Base-by-base conservation (phyloP, 2,888 invertebrate species). In the Drosophila colorata region DNA sequence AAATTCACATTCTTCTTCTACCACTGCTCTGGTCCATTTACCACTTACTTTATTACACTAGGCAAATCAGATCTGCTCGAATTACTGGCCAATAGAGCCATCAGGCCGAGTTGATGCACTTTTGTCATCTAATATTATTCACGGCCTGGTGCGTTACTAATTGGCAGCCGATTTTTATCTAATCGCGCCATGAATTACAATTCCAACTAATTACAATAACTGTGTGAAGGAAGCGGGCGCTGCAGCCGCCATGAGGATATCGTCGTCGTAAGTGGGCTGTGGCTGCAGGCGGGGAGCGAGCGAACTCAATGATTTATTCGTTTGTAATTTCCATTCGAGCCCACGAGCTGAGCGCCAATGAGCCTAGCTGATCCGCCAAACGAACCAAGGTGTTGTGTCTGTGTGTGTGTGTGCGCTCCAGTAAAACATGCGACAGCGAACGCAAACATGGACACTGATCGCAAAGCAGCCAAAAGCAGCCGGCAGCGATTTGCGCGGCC, bases 131-230 rank as follows among this genome's bases (percentile, higher is more conserved):
- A 61, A 68, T 80, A 87, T 87, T 82, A 87, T 88, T 80, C 74
- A 83, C 81, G 78, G 83, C 67, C 66, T 59, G 49, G 80, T 78
- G 84, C 88, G 70, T 84, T 84, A 80, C 89, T 86, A 86, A 89
- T 86, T 89, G 85, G 84, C 88, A 88, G 70, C 64, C 71, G 85
- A 86, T 86, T 80, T 87, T 89, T 87, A 89, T 86, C 90, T 78
- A 89, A 89, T 88, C 90, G 69, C 71, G 78, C 85, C 90, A 80
- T 87, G 85, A 88, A 86, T 87, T 89, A 88, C 88, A 89, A 87
- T 88, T 73, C 72, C 87, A 86, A 88, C 85, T 86, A 86, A 86
- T 86, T 86, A 86, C 78, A 78, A 74, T 79, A 70, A 59, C 76
- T 74, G 58, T 46, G 16, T 31, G 65, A 51, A 44, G 60, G 61